Percentiles rank a stretch among this genome's conserved stretches.
phyloP scores from a whole-genome alignment of 2,888 invertebrate genomes.

The Dryomyza anilis region DNA sequence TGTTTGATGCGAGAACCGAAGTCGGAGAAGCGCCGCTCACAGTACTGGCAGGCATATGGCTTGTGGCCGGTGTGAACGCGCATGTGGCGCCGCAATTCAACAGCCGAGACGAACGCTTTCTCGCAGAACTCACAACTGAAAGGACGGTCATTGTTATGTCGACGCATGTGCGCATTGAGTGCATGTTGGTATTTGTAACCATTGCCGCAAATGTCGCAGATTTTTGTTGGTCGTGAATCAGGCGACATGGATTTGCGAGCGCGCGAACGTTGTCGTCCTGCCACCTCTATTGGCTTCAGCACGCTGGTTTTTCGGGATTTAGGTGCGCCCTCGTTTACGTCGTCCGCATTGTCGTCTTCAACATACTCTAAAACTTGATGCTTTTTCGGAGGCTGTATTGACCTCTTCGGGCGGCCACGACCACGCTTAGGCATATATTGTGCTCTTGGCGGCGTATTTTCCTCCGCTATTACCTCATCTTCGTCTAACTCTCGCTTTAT shows the following conservation, averaged over 20 bases:
- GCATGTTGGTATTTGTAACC: constrained; percentile 59
- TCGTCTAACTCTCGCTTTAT: background rate
- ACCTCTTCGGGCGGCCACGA: constrained; percentile 34
- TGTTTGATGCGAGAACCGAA: constrained; percentile 61
- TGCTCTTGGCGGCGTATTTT: background rate
- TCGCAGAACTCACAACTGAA: constrained; percentile 58
- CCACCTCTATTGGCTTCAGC: background rate
- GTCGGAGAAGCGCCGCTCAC: constrained; percentile 59
- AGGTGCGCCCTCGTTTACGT: too few relatives aligned
- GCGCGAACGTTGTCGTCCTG: background rate
- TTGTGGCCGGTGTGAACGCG: constrained; percentile 60
- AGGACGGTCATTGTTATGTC: constrained; percentile 57
- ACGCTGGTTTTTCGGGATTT: background rate
- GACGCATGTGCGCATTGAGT: constrained; percentile 58
- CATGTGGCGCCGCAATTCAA: constrained; percentile 60
- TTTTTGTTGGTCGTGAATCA: constrained; percentile 47
- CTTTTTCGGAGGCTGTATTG: background rate
- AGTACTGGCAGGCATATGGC: constrained; percentile 57
- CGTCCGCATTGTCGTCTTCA: background rate
- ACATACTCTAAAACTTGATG: background rate
- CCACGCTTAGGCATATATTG: constrained; percentile 24
- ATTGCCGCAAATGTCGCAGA: constrained; percentile 60
- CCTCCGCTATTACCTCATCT: background rate
- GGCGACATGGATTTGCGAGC: constrained; percentile 30
- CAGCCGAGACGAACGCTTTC: constrained; percentile 59